Percentiles rank a stretch among this genome's conserved stretches.
phyloP scores from a whole-genome alignment of 1,140 invertebrate genomes.

The Bombus waltoni region DNA sequence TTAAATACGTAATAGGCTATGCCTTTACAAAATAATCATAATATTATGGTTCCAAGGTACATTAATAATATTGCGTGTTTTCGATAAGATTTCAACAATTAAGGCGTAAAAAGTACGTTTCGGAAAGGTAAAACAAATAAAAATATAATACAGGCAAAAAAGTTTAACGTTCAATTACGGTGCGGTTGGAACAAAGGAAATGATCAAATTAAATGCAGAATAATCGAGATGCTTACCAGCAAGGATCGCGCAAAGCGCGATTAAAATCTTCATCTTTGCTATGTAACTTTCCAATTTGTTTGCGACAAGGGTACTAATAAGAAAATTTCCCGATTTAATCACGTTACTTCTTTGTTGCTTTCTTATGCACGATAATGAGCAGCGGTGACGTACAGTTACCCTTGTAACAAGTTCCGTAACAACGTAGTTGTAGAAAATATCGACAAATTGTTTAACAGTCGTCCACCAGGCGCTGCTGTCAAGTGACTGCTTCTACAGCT shows the following conservation, averaged over 20 bases:
- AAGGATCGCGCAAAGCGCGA: constrained; percentile 76
- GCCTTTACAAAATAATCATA: not conserved
- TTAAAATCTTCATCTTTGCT: constrained; percentile 73
- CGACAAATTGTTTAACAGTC: not conserved
- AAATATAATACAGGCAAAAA: not conserved
- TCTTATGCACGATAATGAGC: not conserved
- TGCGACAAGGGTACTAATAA: not conserved
- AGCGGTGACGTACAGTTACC: constrained; percentile 9
- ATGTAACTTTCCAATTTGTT: not conserved
- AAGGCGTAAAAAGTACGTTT: not conserved
- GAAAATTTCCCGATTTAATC: not conserved
- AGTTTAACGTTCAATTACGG: not conserved
- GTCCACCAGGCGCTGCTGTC: constrained; percentile 9
- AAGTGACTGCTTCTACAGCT: constrained; percentile 14
- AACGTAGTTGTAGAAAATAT: constrained; percentile 17
- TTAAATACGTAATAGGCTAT: not conserved
- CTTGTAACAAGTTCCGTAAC: not conserved
- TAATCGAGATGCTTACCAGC: constrained; percentile 70
- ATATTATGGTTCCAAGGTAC: constrained; percentile 2
- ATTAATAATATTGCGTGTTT: constrained; percentile 12
- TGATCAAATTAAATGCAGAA: not conserved
- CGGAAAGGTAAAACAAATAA: not conserved
- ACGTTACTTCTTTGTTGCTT: constrained; percentile 14
- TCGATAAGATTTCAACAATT: not conserved
- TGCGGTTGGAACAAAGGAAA: constrained; percentile 25